Evolutionary conservation across 2,113 vertebrate species (phyloP), one percentile per base, ranked within the genome.

Genomic region (Phainopepla nitens): DNA sequence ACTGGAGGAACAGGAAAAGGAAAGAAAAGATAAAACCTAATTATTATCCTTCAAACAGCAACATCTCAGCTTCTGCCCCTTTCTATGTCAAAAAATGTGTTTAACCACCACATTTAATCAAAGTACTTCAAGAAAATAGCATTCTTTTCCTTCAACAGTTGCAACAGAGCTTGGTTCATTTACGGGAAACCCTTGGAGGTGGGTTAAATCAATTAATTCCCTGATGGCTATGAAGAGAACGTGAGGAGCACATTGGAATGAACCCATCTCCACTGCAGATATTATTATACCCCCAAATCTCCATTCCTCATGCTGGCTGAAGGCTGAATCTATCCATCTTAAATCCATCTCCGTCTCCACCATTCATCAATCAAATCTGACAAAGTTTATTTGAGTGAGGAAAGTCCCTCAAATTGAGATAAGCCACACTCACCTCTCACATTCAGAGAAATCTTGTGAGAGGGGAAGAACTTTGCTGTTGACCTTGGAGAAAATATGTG

Each of bases 281-380:
- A 11, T 1, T 17, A 33, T 56, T 33, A 23, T 10, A 36, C 3
- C 33, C 28, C 8, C 15, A n/a, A 77, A 21, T 49, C 11, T 35
- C 29, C 25, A 16, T n/a, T 56, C 15, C 29, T 51, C 0, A 0
- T 8, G 17, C 5, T 6, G 29, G 23, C 11, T 44, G 9, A 11
- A 35, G 22, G 20, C 11, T 27, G 13, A 79, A 39, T 24, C 17
- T 21, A 14, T 29, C 23, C 0, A 0, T 29, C 33, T 66, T 36
- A 50, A 51, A 71, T 21, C 27, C 36, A 23, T 28, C 53, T 13
- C 23, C 29, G 35, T 24, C 27, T 58, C 24, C 14, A 13, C 44
- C 15, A 5, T 13, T 33, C 25, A 21, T 50, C 29, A 29, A 13
- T 18, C 11, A 49, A 69, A 50, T 18, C n/a, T 16, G 2, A 61